phyloP scores from a whole-genome alignment of 2,797 vertebrate genomes.

The Chelonia mydas region DNA sequence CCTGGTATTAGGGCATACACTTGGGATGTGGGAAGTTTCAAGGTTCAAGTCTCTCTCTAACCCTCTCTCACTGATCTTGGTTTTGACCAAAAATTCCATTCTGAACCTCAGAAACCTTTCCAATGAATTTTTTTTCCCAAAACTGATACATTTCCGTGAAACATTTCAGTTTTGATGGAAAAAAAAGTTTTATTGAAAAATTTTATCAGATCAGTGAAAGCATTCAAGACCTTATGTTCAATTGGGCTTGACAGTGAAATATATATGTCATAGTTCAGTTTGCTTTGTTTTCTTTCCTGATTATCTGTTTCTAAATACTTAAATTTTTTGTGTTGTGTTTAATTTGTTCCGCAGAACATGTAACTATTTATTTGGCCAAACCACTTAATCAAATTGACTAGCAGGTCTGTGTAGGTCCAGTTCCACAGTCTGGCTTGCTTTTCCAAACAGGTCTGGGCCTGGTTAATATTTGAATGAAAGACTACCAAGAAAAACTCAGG shows the following conservation, averaged over 20 bases:
- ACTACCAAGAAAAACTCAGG: neutral
- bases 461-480: neutral
- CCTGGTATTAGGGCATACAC: neutral
- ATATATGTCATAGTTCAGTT: neutral
- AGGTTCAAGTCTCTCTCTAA: neutral
- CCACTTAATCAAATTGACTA: neutral
- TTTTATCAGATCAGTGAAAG: conserved; percentile 62
- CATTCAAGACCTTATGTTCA: conserved; percentile 24
- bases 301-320: neutral
- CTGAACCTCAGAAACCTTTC: too few species aligned
- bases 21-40: neutral
- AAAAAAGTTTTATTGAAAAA: too few species aligned
- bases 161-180: too few species aligned
- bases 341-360: neutral
- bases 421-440: neutral
- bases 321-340: neutral
- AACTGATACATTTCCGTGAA: too few species aligned
- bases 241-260: neutral
- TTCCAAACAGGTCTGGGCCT: neutral
- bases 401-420: neutral
- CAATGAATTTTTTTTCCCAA: too few species aligned
- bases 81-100: neutral
- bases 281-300: neutral
- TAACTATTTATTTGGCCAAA: neutral
- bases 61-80: neutral